Percentiles rank a stretch among this genome's conserved stretches.
phyloP scores from a whole-genome alignment of 2,888 invertebrate species.

The Orchesella flavescens region DNA sequence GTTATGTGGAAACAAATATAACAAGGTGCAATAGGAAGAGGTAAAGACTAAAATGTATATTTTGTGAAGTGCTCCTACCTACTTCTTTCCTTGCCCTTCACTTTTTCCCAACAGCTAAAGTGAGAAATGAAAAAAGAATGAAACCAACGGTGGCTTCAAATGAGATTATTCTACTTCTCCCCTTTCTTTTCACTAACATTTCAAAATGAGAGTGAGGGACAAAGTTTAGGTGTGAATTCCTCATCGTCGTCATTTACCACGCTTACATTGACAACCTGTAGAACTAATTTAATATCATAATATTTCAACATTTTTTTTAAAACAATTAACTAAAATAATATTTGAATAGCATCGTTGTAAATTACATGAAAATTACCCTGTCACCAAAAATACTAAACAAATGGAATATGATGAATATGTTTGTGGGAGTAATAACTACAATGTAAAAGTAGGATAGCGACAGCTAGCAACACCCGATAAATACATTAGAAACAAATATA shows the following conservation, averaged over 20 bases:
- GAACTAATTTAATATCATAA: conserved; percentile 19
- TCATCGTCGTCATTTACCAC: too few relatives aligned
- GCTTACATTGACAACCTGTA: not conserved
- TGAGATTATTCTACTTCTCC: too few relatives aligned
- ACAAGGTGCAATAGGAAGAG: not conserved
- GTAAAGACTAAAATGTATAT: not conserved
- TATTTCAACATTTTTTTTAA: conserved; percentile 2
- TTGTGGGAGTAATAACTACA: too few relatives aligned
- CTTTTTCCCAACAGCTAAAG: not conserved
- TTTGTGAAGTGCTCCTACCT: not conserved
- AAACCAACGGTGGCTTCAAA: not conserved
- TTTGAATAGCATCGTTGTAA: too few relatives aligned
- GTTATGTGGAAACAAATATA: not conserved
- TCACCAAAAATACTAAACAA: too few relatives aligned
- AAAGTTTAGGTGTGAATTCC: too few relatives aligned
- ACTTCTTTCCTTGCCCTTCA: too few relatives aligned
- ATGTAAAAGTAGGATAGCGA: not conserved
- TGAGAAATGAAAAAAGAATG: not conserved
- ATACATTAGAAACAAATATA: conserved; percentile 15
- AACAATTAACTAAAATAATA: too few relatives aligned
- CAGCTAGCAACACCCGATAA: conserved; percentile 26
- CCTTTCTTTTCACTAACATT: too few relatives aligned
- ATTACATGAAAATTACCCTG: too few relatives aligned
- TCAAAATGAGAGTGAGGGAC: too few relatives aligned
- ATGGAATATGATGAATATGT: too few relatives aligned